These are phyloP conservation scores for Dynastes grantii DNA, from an alignment of 2,888 invertebrate species.

Conservation along the genomic window DNA sequence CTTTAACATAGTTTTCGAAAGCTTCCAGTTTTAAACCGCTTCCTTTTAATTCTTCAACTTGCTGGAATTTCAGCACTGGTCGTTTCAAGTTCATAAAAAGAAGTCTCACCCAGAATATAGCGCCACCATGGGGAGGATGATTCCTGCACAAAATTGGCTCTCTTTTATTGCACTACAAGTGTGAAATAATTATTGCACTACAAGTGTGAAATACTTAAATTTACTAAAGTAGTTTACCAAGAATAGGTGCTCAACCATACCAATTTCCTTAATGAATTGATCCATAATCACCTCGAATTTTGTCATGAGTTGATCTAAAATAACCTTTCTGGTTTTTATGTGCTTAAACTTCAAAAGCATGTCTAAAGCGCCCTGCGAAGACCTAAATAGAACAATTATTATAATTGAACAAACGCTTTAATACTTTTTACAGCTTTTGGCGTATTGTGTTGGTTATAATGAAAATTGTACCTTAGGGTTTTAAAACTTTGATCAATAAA, in stretches of 20 bases:
- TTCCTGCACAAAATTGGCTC: conserved; percentile 81
- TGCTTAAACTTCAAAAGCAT: conserved; percentile 86
- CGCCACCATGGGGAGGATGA: conserved; percentile 87
- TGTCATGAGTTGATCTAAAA: conserved; percentile 81
- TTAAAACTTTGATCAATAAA: conserved; percentile 92
- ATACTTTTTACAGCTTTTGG: background rate
- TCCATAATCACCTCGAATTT: conserved; percentile 90
- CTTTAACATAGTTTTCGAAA: conserved; percentile 83
- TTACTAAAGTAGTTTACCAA: conserved; percentile 71
- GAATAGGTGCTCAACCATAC: conserved; percentile 80
- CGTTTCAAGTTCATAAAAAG: conserved; percentile 86
- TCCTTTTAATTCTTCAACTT: conserved; percentile 81
- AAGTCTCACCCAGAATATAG: conserved; percentile 89
- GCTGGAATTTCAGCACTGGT: conserved; percentile 85
- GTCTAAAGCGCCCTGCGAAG: conserved; percentile 86
- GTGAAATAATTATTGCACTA: background rate
- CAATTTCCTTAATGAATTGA: conserved; percentile 89
- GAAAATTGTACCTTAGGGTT: conserved; percentile 75
- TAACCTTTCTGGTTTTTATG: conserved; percentile 82
- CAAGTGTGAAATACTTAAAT: background rate
- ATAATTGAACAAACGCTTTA: background rate
- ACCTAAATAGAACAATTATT: conserved; percentile 70
- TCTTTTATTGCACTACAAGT: conserved; percentile 73
- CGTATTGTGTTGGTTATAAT: background rate
- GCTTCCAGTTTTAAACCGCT: conserved; percentile 84